Percentiles rank a stretch among this genome's conserved stretches.
phyloP scores from a whole-genome alignment of 2,113 vertebrate species.

The Cyanocitta stelleri region DNA sequence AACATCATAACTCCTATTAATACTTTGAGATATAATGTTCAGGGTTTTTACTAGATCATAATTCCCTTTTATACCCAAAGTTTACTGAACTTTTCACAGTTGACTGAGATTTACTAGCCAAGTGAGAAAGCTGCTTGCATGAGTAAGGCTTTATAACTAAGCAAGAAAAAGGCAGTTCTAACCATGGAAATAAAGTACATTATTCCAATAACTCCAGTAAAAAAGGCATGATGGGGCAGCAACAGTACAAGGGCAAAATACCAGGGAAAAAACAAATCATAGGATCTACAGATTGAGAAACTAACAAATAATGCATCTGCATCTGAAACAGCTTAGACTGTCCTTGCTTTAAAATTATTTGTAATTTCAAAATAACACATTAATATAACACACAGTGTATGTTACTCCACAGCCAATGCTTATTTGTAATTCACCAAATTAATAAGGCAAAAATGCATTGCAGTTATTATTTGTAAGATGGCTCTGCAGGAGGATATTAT shows the following conservation, averaged over 20 bases:
- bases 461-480: background rate
- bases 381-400: background rate
- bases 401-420: background rate
- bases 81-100: background rate
- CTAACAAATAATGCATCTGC: conserved; percentile 10
- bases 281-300: background rate
- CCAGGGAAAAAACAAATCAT: background rate
- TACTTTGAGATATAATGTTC: conserved; percentile 3
- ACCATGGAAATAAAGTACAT: background rate
- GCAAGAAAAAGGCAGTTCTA: background rate
- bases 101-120: background rate
- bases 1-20: conserved; percentile 24
- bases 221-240: background rate
- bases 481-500: background rate
- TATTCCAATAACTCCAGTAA: background rate
- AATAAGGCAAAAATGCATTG: background rate
- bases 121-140: background rate
- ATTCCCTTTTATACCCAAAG: background rate
- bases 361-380: conserved; percentile 12
- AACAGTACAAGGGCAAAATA: background rate
- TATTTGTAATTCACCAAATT: background rate
- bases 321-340: background rate
- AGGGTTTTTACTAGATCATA: background rate
- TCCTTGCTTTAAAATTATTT: background rate
- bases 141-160: background rate